Evolutionary conservation across 2,797 vertebrate genomes (phyloP).

Genomic region (Jordanella pulchra): DNA sequence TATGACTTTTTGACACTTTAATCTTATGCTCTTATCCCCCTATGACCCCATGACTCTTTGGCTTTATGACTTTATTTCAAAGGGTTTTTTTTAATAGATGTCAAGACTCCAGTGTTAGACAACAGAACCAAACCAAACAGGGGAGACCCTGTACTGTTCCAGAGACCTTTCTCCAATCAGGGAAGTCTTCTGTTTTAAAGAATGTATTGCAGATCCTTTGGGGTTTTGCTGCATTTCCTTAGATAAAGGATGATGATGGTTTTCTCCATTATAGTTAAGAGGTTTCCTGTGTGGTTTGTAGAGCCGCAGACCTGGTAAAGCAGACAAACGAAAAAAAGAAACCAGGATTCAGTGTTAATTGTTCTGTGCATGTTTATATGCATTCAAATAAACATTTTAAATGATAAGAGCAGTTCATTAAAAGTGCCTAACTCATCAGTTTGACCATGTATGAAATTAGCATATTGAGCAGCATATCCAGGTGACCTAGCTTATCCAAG

Average conservation of each 20-base stretch:
- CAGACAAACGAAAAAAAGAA: no score
- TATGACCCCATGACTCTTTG: no score
- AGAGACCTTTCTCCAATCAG: not conserved
- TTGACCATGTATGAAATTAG: no score
- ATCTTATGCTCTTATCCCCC: no score
- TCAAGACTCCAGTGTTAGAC: not conserved
- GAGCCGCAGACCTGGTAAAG: not conserved
- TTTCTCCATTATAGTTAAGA: not conserved
- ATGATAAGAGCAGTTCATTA: no score
- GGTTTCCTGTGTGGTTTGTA: not conserved
- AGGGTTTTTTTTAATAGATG: not conserved
- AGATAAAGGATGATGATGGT: not conserved
- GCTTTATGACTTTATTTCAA: not conserved
- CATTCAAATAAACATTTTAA: no score
- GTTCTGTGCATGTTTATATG: no score
- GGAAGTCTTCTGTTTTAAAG: not conserved
- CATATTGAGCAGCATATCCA: no score
- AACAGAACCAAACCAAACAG: not conserved
- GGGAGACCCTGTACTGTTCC: not conserved
- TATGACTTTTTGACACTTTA: no score
- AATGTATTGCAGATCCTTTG: not conserved
- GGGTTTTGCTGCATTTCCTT: not conserved
- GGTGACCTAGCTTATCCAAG: no score
- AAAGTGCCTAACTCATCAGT: no score
- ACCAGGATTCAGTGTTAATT: no score